Conservation (phyloP, 37 sponge, comb jelly and placozoan genomes). For the Cladorhizidae sp. region DNA sequence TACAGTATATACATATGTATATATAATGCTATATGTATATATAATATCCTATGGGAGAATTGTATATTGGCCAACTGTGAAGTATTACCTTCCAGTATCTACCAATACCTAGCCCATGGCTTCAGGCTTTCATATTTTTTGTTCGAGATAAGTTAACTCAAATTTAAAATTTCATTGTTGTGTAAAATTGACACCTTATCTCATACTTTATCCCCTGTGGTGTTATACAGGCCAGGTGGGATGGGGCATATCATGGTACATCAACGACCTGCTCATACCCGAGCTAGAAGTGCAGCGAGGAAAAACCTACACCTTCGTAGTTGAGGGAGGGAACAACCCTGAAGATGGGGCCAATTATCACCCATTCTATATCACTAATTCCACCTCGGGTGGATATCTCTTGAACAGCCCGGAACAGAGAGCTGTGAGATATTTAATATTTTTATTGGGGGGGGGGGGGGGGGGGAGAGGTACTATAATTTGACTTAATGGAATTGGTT, state of each 20-base stretch:
- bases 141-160: no score
- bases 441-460: no score
- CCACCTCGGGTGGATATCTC: constrained; percentile 30
- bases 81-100: no score
- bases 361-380: constrained; percentile 81
- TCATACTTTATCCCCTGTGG: not conserved
- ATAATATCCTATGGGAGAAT: no score
- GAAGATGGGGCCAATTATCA: constrained; percentile 41
- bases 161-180: no score
- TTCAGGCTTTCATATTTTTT: no score
- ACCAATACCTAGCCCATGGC: no score
- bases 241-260: constrained; percentile 80
- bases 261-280: constrained; percentile 66
- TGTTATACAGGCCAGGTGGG: constrained; percentile 38
- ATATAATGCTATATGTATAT: no score
- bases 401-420: not conserved
- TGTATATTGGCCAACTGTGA: no score
- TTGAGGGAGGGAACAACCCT: constrained; percentile 61
- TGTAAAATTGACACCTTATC: not conserved
- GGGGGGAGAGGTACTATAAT: no score
- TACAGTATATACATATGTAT: no score
- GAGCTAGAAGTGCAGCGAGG: constrained; percentile 62
- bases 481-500: no score
- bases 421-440: constrained; percentile 14
- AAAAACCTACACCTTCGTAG: constrained; percentile 62